These are phyloP conservation scores for Hiodon tergisus DNA, from an alignment of 2,113 vertebrate genomes.

Conservation along the genomic window DNA sequence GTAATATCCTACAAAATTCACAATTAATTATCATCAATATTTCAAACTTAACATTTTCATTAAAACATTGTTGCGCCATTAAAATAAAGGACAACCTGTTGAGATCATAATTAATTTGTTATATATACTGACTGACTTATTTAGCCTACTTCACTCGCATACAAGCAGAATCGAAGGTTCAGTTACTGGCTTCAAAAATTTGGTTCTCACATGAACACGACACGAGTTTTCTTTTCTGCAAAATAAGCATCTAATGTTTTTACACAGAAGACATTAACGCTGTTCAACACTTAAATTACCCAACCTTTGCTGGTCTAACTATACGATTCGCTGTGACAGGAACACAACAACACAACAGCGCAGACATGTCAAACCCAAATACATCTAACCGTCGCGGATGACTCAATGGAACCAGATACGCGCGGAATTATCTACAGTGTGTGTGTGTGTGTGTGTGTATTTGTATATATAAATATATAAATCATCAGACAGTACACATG, in stretches of 20 bases:
- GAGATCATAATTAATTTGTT: too few relatives aligned
- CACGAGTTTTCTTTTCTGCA: constrained; percentile 13
- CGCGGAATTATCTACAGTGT: too few relatives aligned
- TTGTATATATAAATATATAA: too few relatives aligned
- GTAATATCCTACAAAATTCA: constrained; percentile 23
- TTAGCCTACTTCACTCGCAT: not conserved
- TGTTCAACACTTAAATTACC: not conserved
- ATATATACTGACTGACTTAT: too few relatives aligned
- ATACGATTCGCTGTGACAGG: too few relatives aligned
- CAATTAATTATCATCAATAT: constrained; percentile 9
- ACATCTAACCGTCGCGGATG: not conserved
- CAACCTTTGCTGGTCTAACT: too few relatives aligned
- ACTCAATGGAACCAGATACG: too few relatives aligned
- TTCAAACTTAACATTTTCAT: not conserved
- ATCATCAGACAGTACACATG: not conserved
- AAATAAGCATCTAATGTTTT: constrained; percentile 13
- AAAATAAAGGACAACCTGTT: too few relatives aligned
- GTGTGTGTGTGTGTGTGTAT: too few relatives aligned
- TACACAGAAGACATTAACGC: not conserved
- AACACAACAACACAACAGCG: not conserved
- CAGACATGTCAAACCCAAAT: not conserved
- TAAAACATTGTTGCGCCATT: not conserved
- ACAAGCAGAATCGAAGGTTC: not conserved
- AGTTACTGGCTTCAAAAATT: constrained; percentile 14
- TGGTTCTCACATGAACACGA: constrained; percentile 19